Evolutionary conservation across 2,113 vertebrate species (phyloP), one percentile per base, ranked within the genome.

Genomic region (Pteruthius melanotis): DNA sequence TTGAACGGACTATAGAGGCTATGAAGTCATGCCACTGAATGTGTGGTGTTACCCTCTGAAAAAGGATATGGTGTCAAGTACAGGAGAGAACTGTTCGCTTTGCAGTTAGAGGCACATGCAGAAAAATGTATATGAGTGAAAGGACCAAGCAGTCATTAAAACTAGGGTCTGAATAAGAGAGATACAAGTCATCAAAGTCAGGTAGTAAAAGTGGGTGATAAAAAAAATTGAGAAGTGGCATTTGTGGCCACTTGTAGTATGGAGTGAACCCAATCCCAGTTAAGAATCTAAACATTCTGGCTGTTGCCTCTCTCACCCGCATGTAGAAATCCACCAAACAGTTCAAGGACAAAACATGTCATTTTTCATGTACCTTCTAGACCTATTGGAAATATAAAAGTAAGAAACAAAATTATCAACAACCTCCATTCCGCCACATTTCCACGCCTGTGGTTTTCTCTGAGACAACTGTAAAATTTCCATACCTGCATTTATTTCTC

Each of bases 61-160:
- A 86, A 56, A 57, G 9, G 16, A 49, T 72, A 77, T 0, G 1
- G 9, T 15, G 37, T 60, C 40, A 75, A 47, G 37, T 26, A 60
- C 4, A 15, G 21, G 11, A 27, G 19, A 60, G 26, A 44, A 7
- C 15, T 64, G 23, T 31, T 91, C 0, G 1, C 15, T 45, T 63
- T 61, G 20, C 30, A 33, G 6, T 40, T 45, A 65, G 59, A 77
- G 42, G n/a, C 18, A 49, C 20, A 72, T 45, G 18, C 31, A 77
- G 31, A 11, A 83, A 69, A 92, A 86, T 0, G 0, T 30, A 2
- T 6, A 10, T 7, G 24, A 87, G 4, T 44, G 13, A 70, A 81
- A 70, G 7, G 20, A 37, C 10, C 28, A 50, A 49, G 24, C 5
- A 33, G 6, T 27, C 27, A 0, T 28, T 44, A 64, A 79, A 91